Conservation (phyloP, 37 sponge, comb jelly and placozoan species). For the Amphimedon queenslandica region DNA sequence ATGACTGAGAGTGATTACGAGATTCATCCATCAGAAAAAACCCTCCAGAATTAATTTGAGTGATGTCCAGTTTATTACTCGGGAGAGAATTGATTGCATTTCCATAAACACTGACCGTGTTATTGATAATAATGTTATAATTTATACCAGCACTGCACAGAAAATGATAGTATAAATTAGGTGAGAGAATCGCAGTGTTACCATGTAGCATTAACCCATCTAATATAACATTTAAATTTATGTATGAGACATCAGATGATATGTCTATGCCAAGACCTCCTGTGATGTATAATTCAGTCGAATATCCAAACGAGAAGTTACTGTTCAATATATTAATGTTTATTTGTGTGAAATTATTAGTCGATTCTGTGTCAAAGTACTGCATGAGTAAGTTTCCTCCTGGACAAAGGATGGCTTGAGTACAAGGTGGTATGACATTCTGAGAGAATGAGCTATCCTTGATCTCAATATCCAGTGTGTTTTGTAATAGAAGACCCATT, state of each 20-base stretch:
- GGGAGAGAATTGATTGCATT: background rate
- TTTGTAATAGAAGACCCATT: background rate
- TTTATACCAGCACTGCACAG: background rate
- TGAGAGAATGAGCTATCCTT: background rate
- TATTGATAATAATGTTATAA: background rate
- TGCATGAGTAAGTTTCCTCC: background rate
- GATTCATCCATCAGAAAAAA: background rate
- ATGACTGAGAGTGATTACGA: background rate
- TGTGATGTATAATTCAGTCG: background rate
- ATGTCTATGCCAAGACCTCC: background rate
- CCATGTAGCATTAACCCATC: background rate
- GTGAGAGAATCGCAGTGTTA: background rate
- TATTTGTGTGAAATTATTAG: background rate
- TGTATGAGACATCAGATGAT: background rate
- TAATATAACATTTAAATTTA: background rate
- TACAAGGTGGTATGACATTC: background rate
- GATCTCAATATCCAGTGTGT: background rate
- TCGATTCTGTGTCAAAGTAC: background rate
- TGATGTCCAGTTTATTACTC: background rate
- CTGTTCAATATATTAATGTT: background rate
- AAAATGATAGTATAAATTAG: background rate
- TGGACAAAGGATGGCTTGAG: background rate
- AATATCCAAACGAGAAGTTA: background rate
- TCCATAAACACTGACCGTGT: background rate
- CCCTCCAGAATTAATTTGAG: background rate